phyloP scores from a whole-genome alignment of 2,113 vertebrate genomes.

The Nycticorax nycticorax region DNA sequence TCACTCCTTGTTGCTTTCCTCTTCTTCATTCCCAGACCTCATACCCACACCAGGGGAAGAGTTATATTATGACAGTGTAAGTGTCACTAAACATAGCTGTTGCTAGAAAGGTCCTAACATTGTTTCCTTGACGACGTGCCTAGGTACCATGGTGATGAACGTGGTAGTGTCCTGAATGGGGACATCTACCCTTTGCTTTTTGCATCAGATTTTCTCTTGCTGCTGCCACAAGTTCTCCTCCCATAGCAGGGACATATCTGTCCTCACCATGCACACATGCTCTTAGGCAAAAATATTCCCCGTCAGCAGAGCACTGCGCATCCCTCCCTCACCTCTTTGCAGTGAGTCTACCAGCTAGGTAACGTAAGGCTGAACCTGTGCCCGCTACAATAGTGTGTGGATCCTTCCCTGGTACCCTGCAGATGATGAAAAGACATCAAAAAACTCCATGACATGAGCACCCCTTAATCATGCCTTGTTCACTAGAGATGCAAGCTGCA shows the following conservation, averaged over 20 bases:
- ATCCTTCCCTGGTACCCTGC: neutral
- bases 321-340: neutral
- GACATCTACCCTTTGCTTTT: neutral
- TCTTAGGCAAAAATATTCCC: neutral
- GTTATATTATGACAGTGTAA: neutral
- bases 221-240: neutral
- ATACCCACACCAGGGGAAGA: neutral
- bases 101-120: neutral
- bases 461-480: rapidly evolving
- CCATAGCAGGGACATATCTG: neutral
- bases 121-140: neutral
- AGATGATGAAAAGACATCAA: neutral
- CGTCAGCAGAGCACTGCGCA: neutral
- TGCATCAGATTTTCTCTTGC: neutral
- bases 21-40: neutral
- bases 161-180: neutral
- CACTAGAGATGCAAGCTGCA: neutral
- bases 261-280: neutral
- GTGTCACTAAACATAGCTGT: neutral
- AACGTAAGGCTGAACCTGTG: neutral
- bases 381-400: neutral
- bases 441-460: neutral
- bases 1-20: neutral
- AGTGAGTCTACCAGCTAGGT: too few species aligned
- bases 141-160: neutral